Conservation (phyloP, 2,888 invertebrate species). For the Drosophila percnosoma region DNA sequence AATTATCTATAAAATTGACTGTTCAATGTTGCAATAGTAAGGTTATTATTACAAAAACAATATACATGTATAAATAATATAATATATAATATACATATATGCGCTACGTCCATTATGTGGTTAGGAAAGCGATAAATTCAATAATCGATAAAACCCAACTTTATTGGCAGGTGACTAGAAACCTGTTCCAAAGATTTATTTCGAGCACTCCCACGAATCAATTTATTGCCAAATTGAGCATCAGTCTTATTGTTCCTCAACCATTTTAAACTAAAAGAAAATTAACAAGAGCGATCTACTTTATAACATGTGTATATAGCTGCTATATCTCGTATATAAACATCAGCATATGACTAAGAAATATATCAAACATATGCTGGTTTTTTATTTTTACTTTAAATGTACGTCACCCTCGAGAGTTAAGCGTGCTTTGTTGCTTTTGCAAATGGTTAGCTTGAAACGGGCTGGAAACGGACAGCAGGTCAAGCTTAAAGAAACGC, state of each 20-base stretch:
- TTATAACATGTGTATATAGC: neutral
- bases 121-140: neutral
- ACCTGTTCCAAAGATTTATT: neutral
- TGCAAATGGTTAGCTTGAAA: neutral
- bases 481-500: slow-evolving; percentile 46
- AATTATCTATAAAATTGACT: neutral
- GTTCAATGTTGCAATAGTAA: neutral
- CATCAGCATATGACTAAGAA: neutral
- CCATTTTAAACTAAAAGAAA: neutral
- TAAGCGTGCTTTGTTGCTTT: neutral
- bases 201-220: neutral
- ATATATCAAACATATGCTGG: neutral
- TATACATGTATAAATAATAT: too few species aligned
- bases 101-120: neutral
- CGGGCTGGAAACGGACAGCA: slow-evolving; percentile 10
- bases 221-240: neutral
- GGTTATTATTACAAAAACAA: neutral
- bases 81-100: neutral
- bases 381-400: neutral
- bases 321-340: neutral
- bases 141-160: neutral
- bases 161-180: neutral
- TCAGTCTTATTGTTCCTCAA: neutral
- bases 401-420: neutral
- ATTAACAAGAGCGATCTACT: neutral